Evolutionary conservation across 2,888 invertebrate species (phyloP).

Genomic region (Germaria angustata): DNA sequence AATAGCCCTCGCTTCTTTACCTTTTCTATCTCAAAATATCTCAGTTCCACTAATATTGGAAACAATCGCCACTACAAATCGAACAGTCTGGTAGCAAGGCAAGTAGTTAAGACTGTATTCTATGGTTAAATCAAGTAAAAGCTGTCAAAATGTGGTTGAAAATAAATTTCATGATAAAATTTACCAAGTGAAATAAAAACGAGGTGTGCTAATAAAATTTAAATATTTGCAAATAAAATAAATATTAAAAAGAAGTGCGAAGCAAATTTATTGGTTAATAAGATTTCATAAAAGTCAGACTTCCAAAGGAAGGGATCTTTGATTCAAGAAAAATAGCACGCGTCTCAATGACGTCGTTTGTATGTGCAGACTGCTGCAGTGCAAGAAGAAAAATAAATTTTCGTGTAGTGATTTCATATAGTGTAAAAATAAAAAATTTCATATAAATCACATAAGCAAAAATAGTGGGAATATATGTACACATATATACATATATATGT

Average conservation of each 20-base stretch:
- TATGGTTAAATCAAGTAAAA: not conserved
- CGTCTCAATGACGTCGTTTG: slow-evolving; percentile 56
- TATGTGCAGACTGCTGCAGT: slow-evolving; percentile 34
- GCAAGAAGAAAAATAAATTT: slow-evolving; percentile 4
- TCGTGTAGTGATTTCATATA: not conserved
- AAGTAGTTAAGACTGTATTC: not conserved
- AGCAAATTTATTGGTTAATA: not conserved
- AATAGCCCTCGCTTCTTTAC: no score
- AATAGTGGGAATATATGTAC: not conserved
- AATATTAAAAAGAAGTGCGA: not conserved
- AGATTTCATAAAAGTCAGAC: not conserved
- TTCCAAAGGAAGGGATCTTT: no score
- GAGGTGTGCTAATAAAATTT: slow-evolving; percentile 58
- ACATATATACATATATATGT: no score
- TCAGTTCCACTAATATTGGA: no score
- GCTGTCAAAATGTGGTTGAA: slow-evolving; percentile 57
- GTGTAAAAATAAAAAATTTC: slow-evolving; percentile 14
- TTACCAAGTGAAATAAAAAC: slow-evolving; percentile 47
- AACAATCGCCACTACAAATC: no score
- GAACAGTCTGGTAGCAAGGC: not conserved
- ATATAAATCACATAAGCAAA: slow-evolving; percentile 10
- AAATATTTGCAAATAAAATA: slow-evolving; percentile 12
- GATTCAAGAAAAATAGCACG: slow-evolving; percentile 52
- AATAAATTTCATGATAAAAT: slow-evolving; percentile 50
- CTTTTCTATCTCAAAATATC: no score